These are phyloP conservation scores for Caenorhabditis doughertyi DNA, from an alignment of 2,888 invertebrate species.

Conservation along the genomic window DNA sequence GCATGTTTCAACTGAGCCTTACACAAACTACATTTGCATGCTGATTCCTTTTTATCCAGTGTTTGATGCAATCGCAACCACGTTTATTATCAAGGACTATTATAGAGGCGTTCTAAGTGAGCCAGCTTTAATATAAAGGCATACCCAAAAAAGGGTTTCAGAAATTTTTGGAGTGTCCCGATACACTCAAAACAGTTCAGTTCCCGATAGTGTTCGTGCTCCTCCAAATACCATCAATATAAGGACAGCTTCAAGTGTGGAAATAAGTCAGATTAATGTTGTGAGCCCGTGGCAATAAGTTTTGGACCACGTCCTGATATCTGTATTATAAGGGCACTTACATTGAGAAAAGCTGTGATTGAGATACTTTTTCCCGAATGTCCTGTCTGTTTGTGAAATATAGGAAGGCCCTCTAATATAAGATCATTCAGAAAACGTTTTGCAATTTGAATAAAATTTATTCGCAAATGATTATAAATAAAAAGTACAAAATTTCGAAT, in stretches of 20 bases:
- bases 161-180: conserved; percentile 20
- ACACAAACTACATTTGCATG: conserved; percentile 52
- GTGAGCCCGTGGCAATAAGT: too few species aligned
- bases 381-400: too few species aligned
- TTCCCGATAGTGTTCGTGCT: not conserved
- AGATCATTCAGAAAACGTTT: too few species aligned
- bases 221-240: conserved; percentile 13
- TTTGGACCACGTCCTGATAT: too few species aligned
- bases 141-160: conserved; percentile 15
- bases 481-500: not conserved
- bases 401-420: too few species aligned
- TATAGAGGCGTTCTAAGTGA: conserved; percentile 42
- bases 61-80: conserved; percentile 37
- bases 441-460: conserved; percentile 13
- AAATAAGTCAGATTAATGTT: not conserved
- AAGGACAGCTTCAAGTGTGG: not conserved
- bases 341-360: too few species aligned
- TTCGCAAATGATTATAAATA: conserved; percentile 31
- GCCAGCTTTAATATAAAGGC: not conserved
- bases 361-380: too few species aligned
- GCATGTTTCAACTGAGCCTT: conserved; percentile 38
- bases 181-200: conserved; percentile 1
- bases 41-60: conserved; percentile 47
- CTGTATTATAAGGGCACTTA: too few species aligned
- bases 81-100: conserved; percentile 41